These are phyloP conservation scores for Plusia festucae DNA, from an alignment of 2,888 invertebrate genomes.

Conservation along the genomic window DNA sequence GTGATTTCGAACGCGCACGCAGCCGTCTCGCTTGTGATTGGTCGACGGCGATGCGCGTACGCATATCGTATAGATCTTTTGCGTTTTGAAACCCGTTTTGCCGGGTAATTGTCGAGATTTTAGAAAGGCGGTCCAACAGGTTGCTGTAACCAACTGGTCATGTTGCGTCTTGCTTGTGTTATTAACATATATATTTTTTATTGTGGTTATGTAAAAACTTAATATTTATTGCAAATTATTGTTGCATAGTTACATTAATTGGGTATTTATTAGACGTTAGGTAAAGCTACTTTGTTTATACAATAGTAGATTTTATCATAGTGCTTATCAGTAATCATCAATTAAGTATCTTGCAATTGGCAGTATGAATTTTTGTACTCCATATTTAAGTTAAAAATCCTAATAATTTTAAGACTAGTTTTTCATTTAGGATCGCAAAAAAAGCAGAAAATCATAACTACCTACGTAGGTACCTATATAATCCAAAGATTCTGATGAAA, in stretches of 20 bases:
- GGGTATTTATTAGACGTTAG: constrained; percentile 29
- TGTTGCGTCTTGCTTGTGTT: constrained; percentile 59
- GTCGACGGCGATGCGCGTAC: constrained; percentile 68
- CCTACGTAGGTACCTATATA: too few relatives aligned
- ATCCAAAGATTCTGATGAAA: too few relatives aligned
- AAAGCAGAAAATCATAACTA: too few relatives aligned
- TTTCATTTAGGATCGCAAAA: too few relatives aligned
- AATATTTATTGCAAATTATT: constrained; percentile 57
- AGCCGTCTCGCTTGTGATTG: constrained; percentile 61
- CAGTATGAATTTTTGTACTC: too few relatives aligned
- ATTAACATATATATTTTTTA: constrained; percentile 60
- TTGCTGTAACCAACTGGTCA: constrained; percentile 73
- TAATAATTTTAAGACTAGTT: too few relatives aligned
- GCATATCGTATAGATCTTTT: constrained; percentile 68
- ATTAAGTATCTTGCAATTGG: not conserved
- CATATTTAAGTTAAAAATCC: too few relatives aligned
- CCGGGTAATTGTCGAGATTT: constrained; percentile 84
- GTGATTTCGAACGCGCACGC: constrained; percentile 63
- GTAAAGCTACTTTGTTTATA: constrained; percentile 2
- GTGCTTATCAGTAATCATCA: not conserved
- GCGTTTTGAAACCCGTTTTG: constrained; percentile 83
- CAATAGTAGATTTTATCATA: not conserved
- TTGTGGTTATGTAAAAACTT: constrained; percentile 65
- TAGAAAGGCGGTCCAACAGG: constrained; percentile 82
- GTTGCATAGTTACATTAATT: constrained; percentile 41